Conservation (phyloP, 2,113 vertebrate genomes). For the Ptilorrhoa leucosticta region DNA sequence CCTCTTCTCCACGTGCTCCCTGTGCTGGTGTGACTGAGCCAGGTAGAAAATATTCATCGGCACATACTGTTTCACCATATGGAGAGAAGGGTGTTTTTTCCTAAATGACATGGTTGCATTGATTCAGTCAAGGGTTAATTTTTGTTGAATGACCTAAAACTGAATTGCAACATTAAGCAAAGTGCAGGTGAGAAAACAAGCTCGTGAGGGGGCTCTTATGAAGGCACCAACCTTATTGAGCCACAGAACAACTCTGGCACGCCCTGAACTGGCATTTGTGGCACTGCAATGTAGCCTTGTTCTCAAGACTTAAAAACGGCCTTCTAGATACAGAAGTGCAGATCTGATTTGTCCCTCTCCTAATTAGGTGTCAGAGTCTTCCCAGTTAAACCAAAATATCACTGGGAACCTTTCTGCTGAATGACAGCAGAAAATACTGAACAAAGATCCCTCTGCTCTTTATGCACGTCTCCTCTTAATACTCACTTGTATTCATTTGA, state of each 20-base stretch:
- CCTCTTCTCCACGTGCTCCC: rapidly evolving
- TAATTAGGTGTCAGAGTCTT: neutral
- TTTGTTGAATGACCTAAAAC: neutral
- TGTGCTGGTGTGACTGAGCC: neutral
- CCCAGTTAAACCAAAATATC: neutral
- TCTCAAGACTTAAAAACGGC: neutral
- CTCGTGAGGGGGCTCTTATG: neutral
- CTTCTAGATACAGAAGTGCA: neutral
- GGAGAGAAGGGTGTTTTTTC: neutral
- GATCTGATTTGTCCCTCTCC: neutral
- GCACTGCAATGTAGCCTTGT: neutral
- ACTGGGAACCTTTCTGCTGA: neutral
- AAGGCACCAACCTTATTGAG: neutral
- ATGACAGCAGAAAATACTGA: neutral
- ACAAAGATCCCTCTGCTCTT: neutral
- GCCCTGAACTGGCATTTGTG: neutral
- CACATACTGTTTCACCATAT: neutral
- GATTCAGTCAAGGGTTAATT: neutral
- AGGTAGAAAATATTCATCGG: neutral
- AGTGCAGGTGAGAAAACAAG: neutral
- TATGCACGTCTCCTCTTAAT: neutral
- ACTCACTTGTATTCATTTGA: neutral
- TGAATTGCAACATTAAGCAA: neutral
- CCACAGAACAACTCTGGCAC: neutral
- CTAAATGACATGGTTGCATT: neutral